Percentiles rank a stretch among this genome's conserved stretches.
These are phyloP conservation scores for Leontocebus nigricollis DNA, from an alignment of 2,797 vertebrate genomes.

Conservation along the genomic window DNA sequence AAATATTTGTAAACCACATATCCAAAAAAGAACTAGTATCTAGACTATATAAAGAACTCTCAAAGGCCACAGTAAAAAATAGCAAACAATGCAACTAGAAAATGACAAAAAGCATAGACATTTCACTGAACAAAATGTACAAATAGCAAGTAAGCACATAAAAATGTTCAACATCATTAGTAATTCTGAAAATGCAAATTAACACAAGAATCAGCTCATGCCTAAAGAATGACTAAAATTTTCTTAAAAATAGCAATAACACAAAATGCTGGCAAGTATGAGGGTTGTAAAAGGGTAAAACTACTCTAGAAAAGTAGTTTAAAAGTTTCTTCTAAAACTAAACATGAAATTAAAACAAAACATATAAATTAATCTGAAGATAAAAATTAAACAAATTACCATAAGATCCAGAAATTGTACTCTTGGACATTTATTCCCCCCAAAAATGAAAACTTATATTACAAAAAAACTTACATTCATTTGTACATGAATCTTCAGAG, in stretches of 20 bases:
- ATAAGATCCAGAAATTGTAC: not conserved
- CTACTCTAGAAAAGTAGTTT: not conserved
- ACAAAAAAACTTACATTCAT: not conserved
- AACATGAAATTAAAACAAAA: not conserved
- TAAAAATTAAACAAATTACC: not conserved
- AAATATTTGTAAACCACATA: not conserved
- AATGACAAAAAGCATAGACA: not conserved
- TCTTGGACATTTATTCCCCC: not conserved
- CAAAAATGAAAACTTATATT: not conserved
- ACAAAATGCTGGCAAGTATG: not conserved
- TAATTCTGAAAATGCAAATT: not conserved
- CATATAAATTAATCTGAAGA: not conserved
- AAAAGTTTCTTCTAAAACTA: constrained; percentile 2
- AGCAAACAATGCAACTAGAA: not conserved
- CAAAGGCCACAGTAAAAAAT: not conserved
- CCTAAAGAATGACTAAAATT: not conserved
- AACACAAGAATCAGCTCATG: not conserved
- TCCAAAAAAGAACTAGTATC: not conserved
- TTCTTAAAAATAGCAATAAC: not conserved
- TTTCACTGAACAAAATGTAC: not conserved
- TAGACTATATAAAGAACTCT: not conserved
- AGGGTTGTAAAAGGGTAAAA: not conserved
- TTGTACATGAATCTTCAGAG: not conserved
- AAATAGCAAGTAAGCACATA: not conserved
- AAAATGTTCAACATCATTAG: not conserved